Evolutionary conservation across 2,888 invertebrate species (phyloP).

Genomic region (Bembecia ichneumoniformis): DNA sequence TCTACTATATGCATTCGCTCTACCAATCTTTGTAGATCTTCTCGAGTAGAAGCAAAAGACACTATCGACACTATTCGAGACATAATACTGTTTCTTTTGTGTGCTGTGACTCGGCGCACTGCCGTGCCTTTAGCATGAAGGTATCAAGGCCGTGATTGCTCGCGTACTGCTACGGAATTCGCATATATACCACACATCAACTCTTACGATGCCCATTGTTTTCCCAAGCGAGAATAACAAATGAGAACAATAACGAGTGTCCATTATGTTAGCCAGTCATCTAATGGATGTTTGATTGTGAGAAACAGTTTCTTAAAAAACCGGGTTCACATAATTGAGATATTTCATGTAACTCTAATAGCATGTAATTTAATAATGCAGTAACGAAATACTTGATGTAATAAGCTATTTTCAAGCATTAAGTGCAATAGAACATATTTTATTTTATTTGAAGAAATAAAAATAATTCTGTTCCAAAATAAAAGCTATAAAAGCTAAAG

Average conservation of each 20-base stretch:
- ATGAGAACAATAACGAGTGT: slow-evolving; percentile 11
- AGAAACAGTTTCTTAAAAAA: slow-evolving; percentile 5
- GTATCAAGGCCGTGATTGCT: slow-evolving; percentile 51
- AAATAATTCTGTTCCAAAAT: too few species aligned
- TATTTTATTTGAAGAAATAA: too few species aligned
- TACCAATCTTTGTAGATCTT: too few species aligned
- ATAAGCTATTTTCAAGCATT: too few species aligned
- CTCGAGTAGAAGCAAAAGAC: too few species aligned
- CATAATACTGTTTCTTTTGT: slow-evolving; percentile 12
- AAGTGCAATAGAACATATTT: slow-evolving; percentile 5
- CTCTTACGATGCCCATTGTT: slow-evolving; percentile 41
- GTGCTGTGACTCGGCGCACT: slow-evolving; percentile 14
- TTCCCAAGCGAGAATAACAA: slow-evolving; percentile 38
- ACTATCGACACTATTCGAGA: too few species aligned
- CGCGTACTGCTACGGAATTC: slow-evolving; percentile 39
- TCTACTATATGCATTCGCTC: too few species aligned
- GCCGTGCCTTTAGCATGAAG: slow-evolving; percentile 16
- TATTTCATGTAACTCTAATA: too few species aligned
- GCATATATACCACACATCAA: slow-evolving; percentile 38
- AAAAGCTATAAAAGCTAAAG: too few species aligned
- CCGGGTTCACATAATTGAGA: neutral
- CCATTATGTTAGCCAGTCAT: slow-evolving; percentile 4
- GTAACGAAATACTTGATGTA: too few species aligned
- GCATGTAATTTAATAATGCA: too few species aligned
- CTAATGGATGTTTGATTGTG: slow-evolving; percentile 2